Base-by-base conservation (phyloP, 2,888 invertebrate genomes). In the Cantharis flavilabris region DNA sequence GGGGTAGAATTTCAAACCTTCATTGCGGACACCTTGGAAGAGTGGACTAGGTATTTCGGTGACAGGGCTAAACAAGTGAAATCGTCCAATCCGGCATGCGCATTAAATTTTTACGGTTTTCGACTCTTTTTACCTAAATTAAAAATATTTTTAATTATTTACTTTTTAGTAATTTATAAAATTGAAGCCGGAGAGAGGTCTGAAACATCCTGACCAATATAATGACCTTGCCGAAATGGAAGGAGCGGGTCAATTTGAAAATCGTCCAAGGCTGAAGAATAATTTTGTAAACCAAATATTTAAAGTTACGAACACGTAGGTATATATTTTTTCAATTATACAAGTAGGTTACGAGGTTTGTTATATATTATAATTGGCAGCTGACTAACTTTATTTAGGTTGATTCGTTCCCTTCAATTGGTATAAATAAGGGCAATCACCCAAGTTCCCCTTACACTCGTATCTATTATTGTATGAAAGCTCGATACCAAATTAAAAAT, bases 391-490 rank as follows among this genome's bases (percentile, higher is more conserved):
- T 73, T 73, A 78, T 75, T 72, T 78, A 78, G 78, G 78, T 78
- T 75, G 78, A 78, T 65, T 78, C 78, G 70, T 78, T 75, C 75
- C 77, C 78, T 78, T 78, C 78, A 75, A 78, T 75, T 75, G 78
- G 63, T 78, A 78, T 78, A 78, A 78, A 78, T 78, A 78, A 78
- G 78, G 78, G 78, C 78, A 77, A 76, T 74, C 77, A 75, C 77
- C 72, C 69, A 80, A 72, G 72, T 18, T 30, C 72, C 16, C 28
- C 69, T 62, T 72, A 75, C 16, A 67, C 30, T n/a, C 28, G 13
- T 9, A 65, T 65, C 65, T 64, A 71, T 71, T 72, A 70, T 33
- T 73, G 70, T 62, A 62, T 62, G 16, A 28, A 70, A 28, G 62
- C 49, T 62, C 70, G 26, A 49, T 49, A 49, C n/a, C 33, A n/a